These are phyloP conservation scores for Tauraco hartlaubi DNA, from an alignment of 2,797 vertebrate species.

Conservation along the genomic window DNA sequence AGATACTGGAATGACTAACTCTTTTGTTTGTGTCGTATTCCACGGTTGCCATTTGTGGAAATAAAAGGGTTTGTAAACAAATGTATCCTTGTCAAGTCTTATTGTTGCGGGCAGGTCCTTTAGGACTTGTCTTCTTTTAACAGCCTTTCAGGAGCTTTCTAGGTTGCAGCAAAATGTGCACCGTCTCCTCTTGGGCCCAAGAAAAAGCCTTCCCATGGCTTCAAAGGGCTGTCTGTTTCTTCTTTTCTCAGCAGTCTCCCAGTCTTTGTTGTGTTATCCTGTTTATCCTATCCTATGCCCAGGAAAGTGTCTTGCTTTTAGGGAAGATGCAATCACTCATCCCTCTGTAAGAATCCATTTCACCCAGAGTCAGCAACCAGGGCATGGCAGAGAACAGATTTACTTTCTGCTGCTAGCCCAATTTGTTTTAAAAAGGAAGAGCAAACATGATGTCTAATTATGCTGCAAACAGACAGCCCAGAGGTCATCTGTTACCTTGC, in stretches of 20 bases:
- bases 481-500: not conserved
- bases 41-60: not conserved
- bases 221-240: not conserved
- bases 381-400: not conserved
- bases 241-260: not conserved
- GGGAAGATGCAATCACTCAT: not conserved
- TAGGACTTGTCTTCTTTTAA: not conserved
- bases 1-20: not conserved
- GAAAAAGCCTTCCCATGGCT: not conserved
- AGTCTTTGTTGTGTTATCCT: not conserved
- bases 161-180: not conserved
- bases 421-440: not conserved
- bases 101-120: not conserved
- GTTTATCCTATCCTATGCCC: not conserved
- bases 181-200: not conserved
- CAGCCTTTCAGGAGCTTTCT: not conserved
- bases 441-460: not conserved
- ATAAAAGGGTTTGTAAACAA: constrained; percentile 1
- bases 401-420: not conserved
- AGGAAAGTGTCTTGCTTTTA: not conserved
- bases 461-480: not conserved
- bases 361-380: not conserved
- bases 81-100: not conserved
- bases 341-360: not conserved
- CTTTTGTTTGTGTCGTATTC: not conserved